Evolutionary conservation across 2,888 invertebrate genomes (phyloP).

Genomic region (Drosophila paucipuncta): DNA sequence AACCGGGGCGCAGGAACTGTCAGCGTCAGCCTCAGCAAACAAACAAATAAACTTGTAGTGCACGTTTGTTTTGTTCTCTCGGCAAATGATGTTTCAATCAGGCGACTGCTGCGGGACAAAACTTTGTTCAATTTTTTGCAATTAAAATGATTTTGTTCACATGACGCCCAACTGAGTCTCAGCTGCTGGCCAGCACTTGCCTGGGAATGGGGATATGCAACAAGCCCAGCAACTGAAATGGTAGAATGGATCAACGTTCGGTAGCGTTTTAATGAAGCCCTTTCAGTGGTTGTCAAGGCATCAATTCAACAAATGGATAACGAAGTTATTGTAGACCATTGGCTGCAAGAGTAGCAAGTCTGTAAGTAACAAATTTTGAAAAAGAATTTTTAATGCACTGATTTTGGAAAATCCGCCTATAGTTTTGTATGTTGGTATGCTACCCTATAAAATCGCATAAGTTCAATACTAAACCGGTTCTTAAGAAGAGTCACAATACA

Average conservation of each 20-base stretch:
- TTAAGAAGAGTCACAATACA: not conserved
- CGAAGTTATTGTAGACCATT: conserved; percentile 4
- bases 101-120: conserved; percentile 41
- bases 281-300: conserved; percentile 50
- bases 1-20: conserved; percentile 48
- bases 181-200: conserved; percentile 42
- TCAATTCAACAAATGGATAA: conserved; percentile 1
- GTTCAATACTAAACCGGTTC: not conserved
- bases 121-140: conserved; percentile 75
- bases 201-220: conserved; percentile 10
- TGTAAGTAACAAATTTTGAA: not conserved
- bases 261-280: conserved; percentile 52
- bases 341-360: not conserved
- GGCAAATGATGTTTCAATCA: conserved; percentile 54
- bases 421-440: not conserved
- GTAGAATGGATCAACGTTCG: conserved; percentile 8
- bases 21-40: conserved; percentile 52
- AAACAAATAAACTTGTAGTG: conserved; percentile 31
- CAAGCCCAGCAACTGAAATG: conserved; percentile 5
- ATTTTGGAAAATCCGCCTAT: not conserved
- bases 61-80: conserved; percentile 11
- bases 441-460: not conserved
- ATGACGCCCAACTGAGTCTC: conserved; percentile 63
- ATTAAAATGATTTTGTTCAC: conserved; percentile 77
- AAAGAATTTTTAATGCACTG: not conserved